These are phyloP conservation scores for Amiota mariae DNA, from an alignment of 2,888 invertebrate species.

Conservation along the genomic window DNA sequence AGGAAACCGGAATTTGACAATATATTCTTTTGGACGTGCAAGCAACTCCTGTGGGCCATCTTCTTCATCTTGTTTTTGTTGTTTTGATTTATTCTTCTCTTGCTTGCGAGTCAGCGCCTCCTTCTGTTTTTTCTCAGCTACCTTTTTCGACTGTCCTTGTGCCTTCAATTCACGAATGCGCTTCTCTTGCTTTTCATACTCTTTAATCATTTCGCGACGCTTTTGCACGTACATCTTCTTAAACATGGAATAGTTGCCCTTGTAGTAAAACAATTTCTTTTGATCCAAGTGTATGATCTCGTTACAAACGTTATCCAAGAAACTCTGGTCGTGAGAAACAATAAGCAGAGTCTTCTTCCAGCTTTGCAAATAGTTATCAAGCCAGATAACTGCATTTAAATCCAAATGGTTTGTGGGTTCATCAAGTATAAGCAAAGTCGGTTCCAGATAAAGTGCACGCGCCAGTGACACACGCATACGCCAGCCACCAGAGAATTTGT, in stretches of 20 bases:
- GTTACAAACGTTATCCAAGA: conserved; percentile 99
- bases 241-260: conserved; percentile 98
- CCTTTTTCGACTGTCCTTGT: conserved; percentile 95
- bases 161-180: conserved; percentile 94
- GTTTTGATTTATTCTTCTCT: conserved; percentile 89
- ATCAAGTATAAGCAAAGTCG: conserved; percentile 96
- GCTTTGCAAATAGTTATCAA: conserved; percentile 97
- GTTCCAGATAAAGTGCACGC: conserved; percentile 96
- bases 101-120: conserved; percentile 92
- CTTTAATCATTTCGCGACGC: conserved; percentile 94
- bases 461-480: conserved; percentile 99
- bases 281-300: conserved; percentile 98
- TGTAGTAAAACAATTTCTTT: conserved; percentile 95
- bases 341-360: conserved; percentile 99
- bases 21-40: conserved; percentile 93
- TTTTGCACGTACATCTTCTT: conserved; percentile 99
- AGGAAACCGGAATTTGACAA: conserved; percentile 98
- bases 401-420: conserved; percentile 99
- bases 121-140: conserved; percentile 95
- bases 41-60: conserved; percentile 89
- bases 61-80: conserved; percentile 86
- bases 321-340: conserved; percentile 99
- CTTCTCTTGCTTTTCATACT: conserved; percentile 99
- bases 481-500: conserved; percentile 96
- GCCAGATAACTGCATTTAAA: conserved; percentile 99